Base-by-base conservation (phyloP, 2,888 invertebrate species). In the Zygogramma bicolorata region DNA sequence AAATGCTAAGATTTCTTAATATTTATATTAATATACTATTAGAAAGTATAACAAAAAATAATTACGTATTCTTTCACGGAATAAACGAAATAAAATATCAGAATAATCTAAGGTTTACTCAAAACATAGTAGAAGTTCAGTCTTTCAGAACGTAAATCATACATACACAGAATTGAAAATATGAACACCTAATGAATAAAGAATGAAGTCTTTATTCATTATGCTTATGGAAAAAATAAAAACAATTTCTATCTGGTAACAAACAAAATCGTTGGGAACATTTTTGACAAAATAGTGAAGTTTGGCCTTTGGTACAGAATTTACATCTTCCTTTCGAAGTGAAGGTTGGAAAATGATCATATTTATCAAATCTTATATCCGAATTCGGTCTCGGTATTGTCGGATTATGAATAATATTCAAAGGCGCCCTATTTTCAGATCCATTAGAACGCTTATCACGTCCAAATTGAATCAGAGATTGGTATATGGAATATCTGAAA, bases 331-430 rank as follows among this genome's bases (percentile, higher is more conserved):
- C 61, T 18, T 61, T 61, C 6, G 61, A 61, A 2, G 61, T 61
- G 22, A 61, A 61, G 15, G 38, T 38, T 20, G 40, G 38, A 61
- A 61, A 61, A 38, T 34, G 34, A 34, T 61, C 40, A n/a, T 18
- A 18, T 61, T 61, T 34, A 61, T 61, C 61, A 20, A 38, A 61
- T 61, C 61, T 38, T 38, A 61, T 22, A 38, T 61, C 61, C 8
- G 15, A 3, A 34, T 61, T 61, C 38, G 61, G 38, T 34, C 20
- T 0, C 2, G 40, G 61, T 61, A 10, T 22, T 61, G 61, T 38
- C 1, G 61, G 38, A 4, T 5, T 61, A 4, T 22, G 38, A 34
- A 29, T 61, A 8, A 61, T 34, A 22, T 34, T 29, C 20, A 6
- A 15, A 4, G 34, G 61, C 4, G 20, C 7, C 20, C 22, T 34